A percentile compares a stretch with the other conserved stretches of the same genome.
Evolutionary conservation across 2,888 invertebrate genomes (phyloP).

Genomic region (Poecilus cupreus): DNA sequence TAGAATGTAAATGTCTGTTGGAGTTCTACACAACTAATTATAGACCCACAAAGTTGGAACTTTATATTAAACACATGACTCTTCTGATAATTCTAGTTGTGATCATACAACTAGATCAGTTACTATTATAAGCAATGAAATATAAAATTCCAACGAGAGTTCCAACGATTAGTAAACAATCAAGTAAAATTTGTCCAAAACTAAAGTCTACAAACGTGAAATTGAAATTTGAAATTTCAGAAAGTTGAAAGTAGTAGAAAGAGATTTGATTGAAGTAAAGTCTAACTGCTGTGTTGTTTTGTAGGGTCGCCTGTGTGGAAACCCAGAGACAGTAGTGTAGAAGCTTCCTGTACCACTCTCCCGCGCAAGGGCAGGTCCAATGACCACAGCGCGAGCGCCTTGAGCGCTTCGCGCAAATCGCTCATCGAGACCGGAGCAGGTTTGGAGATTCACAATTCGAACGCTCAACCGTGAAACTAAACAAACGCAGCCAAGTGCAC

Average conservation of each 20-base stretch:
- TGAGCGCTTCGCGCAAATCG: slow-evolving; percentile 77
- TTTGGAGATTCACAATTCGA: slow-evolving; percentile 72
- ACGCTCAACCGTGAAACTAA: slow-evolving; percentile 68
- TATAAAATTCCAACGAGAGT: slow-evolving; percentile 58
- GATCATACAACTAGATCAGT: neutral
- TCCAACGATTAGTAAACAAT: slow-evolving; percentile 57
- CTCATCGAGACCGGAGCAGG: slow-evolving; percentile 75
- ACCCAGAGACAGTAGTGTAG: slow-evolving; percentile 88
- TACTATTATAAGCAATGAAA: neutral
- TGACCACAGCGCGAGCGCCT: slow-evolving; percentile 73
- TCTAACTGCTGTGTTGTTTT: slow-evolving; percentile 74
- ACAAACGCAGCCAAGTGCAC: slow-evolving; percentile 49
- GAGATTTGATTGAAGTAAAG: slow-evolving; percentile 30
- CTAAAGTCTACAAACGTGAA: slow-evolving; percentile 3
- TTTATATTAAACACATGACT: slow-evolving; percentile 58
- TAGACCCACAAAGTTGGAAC: slow-evolving; percentile 57
- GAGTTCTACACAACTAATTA: slow-evolving; percentile 69
- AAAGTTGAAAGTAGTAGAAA: slow-evolving; percentile 54
- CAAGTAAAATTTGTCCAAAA: slow-evolving; percentile 5
- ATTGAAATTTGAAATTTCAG: neutral
- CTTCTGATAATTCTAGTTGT: neutral
- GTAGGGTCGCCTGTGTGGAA: slow-evolving; percentile 99
- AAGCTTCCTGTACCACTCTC: slow-evolving; percentile 77
- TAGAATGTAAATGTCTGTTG: slow-evolving; percentile 70
- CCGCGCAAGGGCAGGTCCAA: slow-evolving; percentile 77